Evolutionary conservation across 2,113 vertebrate genomes (phyloP).

Genomic region (Grus americana): DNA sequence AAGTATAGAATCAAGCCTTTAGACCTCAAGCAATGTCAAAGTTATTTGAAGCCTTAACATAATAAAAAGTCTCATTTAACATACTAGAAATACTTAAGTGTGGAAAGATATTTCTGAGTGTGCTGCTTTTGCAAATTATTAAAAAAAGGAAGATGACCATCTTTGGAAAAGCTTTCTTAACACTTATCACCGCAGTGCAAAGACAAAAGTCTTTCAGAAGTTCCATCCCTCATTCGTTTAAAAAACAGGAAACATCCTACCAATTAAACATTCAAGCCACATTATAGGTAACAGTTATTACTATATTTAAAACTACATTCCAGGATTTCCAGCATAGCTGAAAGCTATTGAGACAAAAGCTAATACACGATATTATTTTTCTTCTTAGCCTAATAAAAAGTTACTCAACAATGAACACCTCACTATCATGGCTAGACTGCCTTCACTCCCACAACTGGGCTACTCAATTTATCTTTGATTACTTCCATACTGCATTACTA

Average conservation of each 20-base stretch:
- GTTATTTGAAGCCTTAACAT: not conserved
- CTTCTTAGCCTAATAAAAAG: not conserved
- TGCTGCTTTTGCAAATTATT: not conserved
- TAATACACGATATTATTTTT: not conserved
- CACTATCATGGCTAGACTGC: not conserved
- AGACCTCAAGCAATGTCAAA: not conserved
- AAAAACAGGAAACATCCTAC: not conserved
- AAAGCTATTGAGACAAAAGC: not conserved
- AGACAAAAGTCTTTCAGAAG: not conserved
- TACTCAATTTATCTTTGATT: not conserved
- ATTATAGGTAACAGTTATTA: not conserved
- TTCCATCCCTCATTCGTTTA: not conserved
- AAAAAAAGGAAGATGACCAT: not conserved
- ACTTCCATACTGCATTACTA: not conserved
- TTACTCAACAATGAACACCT: not conserved
- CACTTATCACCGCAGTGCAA: not conserved
- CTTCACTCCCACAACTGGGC: not conserved
- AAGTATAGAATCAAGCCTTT: not conserved
- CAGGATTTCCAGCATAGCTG: not conserved
- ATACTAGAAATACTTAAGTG: fast-evolving
- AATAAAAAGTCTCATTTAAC: not conserved
- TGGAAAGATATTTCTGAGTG: not conserved
- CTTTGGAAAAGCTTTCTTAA: not conserved
- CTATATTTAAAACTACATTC: not conserved
- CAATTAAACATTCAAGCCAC: not conserved